phyloP scores from a whole-genome alignment of 2,797 vertebrate species.

The Choloepus didactylus region DNA sequence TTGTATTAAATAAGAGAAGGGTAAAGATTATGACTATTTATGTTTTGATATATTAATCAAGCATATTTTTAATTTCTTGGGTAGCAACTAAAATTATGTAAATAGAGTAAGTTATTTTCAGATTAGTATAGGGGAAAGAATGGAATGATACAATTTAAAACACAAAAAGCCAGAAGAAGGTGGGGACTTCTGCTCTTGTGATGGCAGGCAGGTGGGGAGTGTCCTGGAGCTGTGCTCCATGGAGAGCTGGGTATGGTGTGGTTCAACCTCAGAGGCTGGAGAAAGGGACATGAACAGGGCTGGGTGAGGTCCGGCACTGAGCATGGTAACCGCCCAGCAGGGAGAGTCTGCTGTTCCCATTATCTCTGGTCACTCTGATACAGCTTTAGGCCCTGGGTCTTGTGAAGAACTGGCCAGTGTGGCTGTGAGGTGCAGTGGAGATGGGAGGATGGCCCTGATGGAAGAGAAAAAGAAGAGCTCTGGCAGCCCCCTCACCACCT shows the following conservation, averaged over 20 bases:
- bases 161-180: conserved; percentile 82
- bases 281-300: neutral
- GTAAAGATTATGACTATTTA: too few species aligned
- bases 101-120: too few species aligned
- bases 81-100: too few species aligned
- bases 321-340: conserved; percentile 10
- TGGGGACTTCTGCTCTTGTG: neutral
- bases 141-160: too few species aligned
- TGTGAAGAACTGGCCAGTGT: neutral
- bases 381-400: too few species aligned
- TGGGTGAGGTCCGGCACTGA: neutral
- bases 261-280: neutral
- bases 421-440: too few species aligned
- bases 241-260: conserved; percentile 95
- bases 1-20: too few species aligned
- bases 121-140: too few species aligned
- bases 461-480: neutral
- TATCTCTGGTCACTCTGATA: neutral
- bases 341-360: neutral
- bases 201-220: conserved; percentile 91
- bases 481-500: too few species aligned
- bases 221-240: conserved; percentile 96
- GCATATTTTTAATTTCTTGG: too few species aligned
- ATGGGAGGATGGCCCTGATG: neutral
- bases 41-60: too few species aligned